Evolutionary conservation across 2,888 invertebrate species (phyloP), one percentile per base, ranked within the genome.

Genomic region (Mactromeris polynyma): DNA sequence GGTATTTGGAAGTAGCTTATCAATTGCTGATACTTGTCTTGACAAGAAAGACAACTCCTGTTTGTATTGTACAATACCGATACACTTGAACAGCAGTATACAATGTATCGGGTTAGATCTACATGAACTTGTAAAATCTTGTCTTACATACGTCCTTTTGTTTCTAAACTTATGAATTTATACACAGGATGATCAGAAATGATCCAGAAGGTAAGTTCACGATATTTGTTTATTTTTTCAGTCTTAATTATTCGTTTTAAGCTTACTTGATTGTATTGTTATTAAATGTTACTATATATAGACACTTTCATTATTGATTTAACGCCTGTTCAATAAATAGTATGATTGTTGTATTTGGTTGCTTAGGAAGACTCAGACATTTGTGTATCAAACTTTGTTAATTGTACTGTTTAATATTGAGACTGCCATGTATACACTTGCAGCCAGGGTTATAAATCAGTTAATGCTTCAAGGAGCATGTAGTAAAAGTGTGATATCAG

Each of bases 341-440:
- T 46, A 77, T 78, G 7, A 84, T n/a, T 46, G 26, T 83, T 84
- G 33, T 73, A 33, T 64, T 46, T 88, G 86, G 91, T 91, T 91
- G 91, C 91, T 88, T 91, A 87, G 91, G 91, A 82, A 88, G 87
- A 83, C 58, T 11, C 11, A 46, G 89, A 86, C 26, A 26, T n/a
- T 64, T n/a, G 6, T 64, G 7, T 26, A 26, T 64, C 26, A 26
- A 64, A 64, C 4, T 26, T 64, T 46, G 46, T 26, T 64, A 64
- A 64, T 64, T 64, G 58, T 64, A 64, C 26, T 26, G n/a, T 64
- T 17, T 46, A 46, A 46, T 46, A n/a, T 46, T 17, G 46, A 17
- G 46, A n/a, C n/a, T n/a, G 46, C 46, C 46, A 46, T 4, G 11
- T 46, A 17, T 17, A 9, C 14, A 2, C 46, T 17, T 46, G 14